Base-by-base conservation (phyloP, 2,888 invertebrate species). In the Griposia aprilina region DNA sequence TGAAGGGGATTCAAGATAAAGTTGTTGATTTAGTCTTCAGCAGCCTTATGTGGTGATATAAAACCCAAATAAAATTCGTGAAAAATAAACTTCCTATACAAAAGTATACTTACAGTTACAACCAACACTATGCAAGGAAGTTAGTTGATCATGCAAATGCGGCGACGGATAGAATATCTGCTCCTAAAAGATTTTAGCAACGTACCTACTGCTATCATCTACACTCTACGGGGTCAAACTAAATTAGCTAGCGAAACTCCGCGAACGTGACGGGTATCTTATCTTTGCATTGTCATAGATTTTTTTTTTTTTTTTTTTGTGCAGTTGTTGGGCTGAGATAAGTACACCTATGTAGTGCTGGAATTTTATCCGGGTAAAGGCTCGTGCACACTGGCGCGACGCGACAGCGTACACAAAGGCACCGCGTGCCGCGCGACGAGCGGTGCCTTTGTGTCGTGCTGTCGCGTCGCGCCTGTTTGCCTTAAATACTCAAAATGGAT, bases 261-360 rank as follows among this genome's bases (percentile, higher is more conserved):
- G 30, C 30, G 3, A 3, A 36, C 1, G 30, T 36, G 30, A 36
- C 3, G 30, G 3, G 30, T 36, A 81, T 79, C 66, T 82, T 62
- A 67, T 80, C 63, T 59, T 59, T 82, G 59, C 50, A 50, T 45
- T 68, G 17, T 82, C 67, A 41, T 52, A 57, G 62, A 80, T 81
- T 63, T 81, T 30, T 45, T 67, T 76, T 50, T 36, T 10, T 82
- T 75, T 52, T 55, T 41, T 80, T 45, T 45, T 78, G 52, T 45
- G 36, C 30, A 10, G 4, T 76, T 2, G 17, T 3, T 62, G 6
- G 45, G 15, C 13, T 1, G 7, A 48, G 4, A 50, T 17, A 62
- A 41, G 5, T 41, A 36, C 3, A 36, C 30, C 30, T 36, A 36
- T 36, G 30, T 36, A 36, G 30, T 36, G 30, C 3, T 36, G 30